Percentiles rank a stretch among this genome's conserved stretches.
These are phyloP conservation scores for Protobothrops mucrosquamatus DNA, from an alignment of 2,113 vertebrate species.

Conservation along the genomic window DNA sequence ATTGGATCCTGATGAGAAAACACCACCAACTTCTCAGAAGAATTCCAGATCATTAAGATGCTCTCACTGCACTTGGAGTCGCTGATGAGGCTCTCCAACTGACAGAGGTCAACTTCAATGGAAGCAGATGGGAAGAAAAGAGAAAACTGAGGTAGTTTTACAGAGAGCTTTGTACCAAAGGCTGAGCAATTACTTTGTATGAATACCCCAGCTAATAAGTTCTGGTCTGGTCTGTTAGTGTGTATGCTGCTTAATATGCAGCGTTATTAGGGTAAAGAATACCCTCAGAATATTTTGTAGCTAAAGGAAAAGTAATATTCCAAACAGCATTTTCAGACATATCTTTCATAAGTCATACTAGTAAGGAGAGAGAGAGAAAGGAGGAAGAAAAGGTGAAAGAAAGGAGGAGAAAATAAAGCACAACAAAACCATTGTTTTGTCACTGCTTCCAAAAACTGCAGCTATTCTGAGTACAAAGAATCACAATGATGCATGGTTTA, in stretches of 20 bases:
- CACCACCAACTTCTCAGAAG: constrained; percentile 83
- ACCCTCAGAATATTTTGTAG: constrained; percentile 53
- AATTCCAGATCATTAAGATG: constrained; percentile 86
- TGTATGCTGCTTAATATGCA: constrained; percentile 70
- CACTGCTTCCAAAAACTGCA: background rate
- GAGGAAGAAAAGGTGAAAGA: background rate
- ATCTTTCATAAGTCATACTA: constrained; percentile 44
- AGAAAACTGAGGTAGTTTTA: constrained; percentile 79
- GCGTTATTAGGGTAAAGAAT: constrained; percentile 69
- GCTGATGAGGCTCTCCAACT: constrained; percentile 78
- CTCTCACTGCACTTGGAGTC: constrained; percentile 75
- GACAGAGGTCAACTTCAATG: constrained; percentile 83
- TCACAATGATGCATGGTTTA: background rate
- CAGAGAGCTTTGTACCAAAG: constrained; percentile 69
- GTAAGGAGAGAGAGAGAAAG: background rate
- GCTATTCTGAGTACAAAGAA: background rate
- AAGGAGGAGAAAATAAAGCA: background rate
- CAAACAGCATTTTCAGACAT: constrained; percentile 20
- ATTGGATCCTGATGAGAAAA: constrained; percentile 94
- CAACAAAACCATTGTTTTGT: background rate
- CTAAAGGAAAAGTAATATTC: constrained; percentile 53
- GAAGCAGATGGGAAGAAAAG: constrained; percentile 72
- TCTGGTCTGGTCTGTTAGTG: constrained; percentile 67
- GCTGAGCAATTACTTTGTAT: constrained; percentile 73
- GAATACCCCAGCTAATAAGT: constrained; percentile 76